Conservation (phyloP, 2,888 invertebrate genomes). For the Adelphocoris suturalis region DNA sequence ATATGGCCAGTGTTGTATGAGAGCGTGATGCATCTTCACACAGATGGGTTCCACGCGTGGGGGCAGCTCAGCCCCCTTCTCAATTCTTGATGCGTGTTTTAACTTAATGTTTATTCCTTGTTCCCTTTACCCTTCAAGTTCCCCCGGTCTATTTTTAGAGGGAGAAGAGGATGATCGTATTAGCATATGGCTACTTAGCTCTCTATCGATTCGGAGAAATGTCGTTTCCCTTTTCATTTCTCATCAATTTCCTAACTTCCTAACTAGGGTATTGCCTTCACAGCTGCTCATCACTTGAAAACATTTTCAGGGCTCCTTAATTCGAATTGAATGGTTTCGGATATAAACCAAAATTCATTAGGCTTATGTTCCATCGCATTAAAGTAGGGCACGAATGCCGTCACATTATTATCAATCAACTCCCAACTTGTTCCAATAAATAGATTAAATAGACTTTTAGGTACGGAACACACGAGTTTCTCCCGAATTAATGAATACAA, state of each 20-base stretch:
- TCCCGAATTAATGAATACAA: too few relatives aligned
- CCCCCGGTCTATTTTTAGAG: not conserved
- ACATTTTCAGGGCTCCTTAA: not conserved
- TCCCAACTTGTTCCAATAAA: too few relatives aligned
- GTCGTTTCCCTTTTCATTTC: not conserved
- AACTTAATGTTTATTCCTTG: not conserved
- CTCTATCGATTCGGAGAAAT: constrained; percentile 22
- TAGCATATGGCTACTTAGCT: constrained; percentile 11
- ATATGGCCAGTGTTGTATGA: too few relatives aligned
- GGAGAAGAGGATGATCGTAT: constrained; percentile 1
- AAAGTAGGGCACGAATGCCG: not conserved
- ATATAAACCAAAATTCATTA: not conserved
- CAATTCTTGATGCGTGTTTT: not conserved
- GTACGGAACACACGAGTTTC: too few relatives aligned
- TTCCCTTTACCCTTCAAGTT: not conserved
- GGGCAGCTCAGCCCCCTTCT: too few relatives aligned
- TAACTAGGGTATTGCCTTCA: not conserved
- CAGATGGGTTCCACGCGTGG: too few relatives aligned
- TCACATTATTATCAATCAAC: too few relatives aligned
- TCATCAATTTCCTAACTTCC: not conserved
- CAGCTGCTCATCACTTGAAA: not conserved
- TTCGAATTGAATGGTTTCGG: not conserved
- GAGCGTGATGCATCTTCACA: too few relatives aligned
- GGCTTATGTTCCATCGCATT: not conserved
- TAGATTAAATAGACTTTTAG: too few relatives aligned